Percentiles rank a stretch among this genome's conserved stretches.
Conservation (phyloP, 2,888 invertebrate genomes). For the Himalopsyche tibetana region DNA sequence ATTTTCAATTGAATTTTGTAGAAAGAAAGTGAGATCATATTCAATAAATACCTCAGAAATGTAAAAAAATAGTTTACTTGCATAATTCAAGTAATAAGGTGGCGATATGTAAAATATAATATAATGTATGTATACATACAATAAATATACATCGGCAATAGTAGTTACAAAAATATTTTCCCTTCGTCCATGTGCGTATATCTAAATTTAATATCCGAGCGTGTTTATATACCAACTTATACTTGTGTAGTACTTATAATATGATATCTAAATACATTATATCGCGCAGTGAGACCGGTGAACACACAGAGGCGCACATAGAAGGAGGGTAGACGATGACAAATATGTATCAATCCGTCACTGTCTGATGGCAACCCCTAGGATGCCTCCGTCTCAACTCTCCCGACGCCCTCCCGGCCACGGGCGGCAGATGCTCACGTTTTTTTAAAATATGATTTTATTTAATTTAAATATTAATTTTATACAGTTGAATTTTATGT, state of each 20-base stretch:
- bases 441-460: too few species aligned
- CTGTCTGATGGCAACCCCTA: slow-evolving; percentile 73
- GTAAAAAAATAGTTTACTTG: too few species aligned
- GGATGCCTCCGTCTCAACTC: slow-evolving; percentile 54
- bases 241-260: slow-evolving; percentile 63
- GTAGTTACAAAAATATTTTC: slow-evolving; percentile 43
- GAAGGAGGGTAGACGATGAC: slow-evolving; percentile 79
- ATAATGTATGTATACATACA: too few species aligned
- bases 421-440: slow-evolving; percentile 42
- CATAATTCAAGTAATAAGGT: too few species aligned
- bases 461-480: not conserved
- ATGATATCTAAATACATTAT: slow-evolving; percentile 65
- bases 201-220: slow-evolving; percentile 64
- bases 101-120: too few species aligned
- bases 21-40: too few species aligned
- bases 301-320: slow-evolving; percentile 65
- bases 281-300: slow-evolving; percentile 73
- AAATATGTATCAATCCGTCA: slow-evolving; percentile 83
- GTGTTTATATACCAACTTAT: slow-evolving; percentile 48
- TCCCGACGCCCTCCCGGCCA: slow-evolving; percentile 71
- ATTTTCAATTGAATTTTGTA: too few species aligned
- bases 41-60: too few species aligned
- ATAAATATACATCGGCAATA: not conserved
- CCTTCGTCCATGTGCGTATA: slow-evolving; percentile 53
- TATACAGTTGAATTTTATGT: not conserved